Base-by-base conservation (phyloP, 2,888 invertebrate species). In the Camponotus fellah region DNA sequence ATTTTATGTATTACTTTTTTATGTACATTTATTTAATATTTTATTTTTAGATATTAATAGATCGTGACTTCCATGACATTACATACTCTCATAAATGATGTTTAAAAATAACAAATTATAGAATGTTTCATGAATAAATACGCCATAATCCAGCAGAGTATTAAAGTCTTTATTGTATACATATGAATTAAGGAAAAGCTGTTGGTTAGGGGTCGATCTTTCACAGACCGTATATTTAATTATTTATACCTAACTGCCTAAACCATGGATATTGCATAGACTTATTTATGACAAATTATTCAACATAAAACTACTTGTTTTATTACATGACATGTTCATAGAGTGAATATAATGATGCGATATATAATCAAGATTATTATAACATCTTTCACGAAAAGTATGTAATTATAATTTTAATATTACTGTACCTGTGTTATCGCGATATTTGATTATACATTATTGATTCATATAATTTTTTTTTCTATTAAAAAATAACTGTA, bases 201-300 rank as follows among this genome's bases (percentile, higher is more conserved):
- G 34, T 60, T 49, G 53, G 49, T 56, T 68, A 79, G 49, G 68
- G 49, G 62, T 69, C 77, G 40, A 37, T 46, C 71, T 66, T 82
- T 69, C 79, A 26, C 26, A 66, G 83, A 82, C 85, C 81, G 49
- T 53, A 87, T 88, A 91, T 90, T 91, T 91, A 90, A 87, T 89
- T 86, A 91, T 89, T 91, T 89, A 90, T 86, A 87, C 81, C 85
- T 69, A 85, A 37, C 10, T 56, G 9, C 0, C 40, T 43, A 72
- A 26, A 66, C 76, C 81, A 68, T 83, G 76, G 43, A 79, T 84
- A 81, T 74, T 83, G 77, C 75, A 62, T 72, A 58, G 88, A 87
- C 88, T 91, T 89, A 88, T 91, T 92, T 92, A 91, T 80, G 88
- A 81, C 74, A 88, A 84, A 88, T 84, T 83, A 76, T 77, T 71